A percentile compares a stretch with the other conserved stretches of the same genome.
Evolutionary conservation across 2,113 vertebrate species (phyloP).

Genomic region (human): DNA sequence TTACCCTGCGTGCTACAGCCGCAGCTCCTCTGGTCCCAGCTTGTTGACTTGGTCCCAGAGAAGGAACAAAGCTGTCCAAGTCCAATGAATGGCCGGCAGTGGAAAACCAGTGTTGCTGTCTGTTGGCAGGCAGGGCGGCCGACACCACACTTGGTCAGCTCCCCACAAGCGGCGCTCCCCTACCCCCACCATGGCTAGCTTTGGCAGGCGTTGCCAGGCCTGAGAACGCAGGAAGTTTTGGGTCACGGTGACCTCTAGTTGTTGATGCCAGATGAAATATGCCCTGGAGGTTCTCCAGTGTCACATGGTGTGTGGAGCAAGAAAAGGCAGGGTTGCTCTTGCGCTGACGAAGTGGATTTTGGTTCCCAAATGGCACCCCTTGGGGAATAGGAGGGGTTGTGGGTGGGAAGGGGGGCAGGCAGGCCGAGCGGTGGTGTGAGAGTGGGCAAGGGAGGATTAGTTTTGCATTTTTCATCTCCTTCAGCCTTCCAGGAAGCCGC

Average conservation of each 20-base stretch:
- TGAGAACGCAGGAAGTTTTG: constrained; percentile 73
- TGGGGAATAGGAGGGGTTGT: constrained; percentile 55
- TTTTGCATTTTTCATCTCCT: background rate
- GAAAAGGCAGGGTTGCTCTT: constrained; percentile 70
- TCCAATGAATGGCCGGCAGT: constrained; percentile 51
- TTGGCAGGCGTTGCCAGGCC: constrained; percentile 68
- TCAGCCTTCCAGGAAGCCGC: constrained; percentile 1
- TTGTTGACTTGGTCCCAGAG: constrained; percentile 73
- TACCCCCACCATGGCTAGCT: constrained; percentile 56
- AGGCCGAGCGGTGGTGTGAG: background rate
- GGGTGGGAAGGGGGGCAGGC: background rate
- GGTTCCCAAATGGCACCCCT: constrained; percentile 61
- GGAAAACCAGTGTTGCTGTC: constrained; percentile 72
- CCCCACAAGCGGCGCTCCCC: background rate
- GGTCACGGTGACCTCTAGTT: constrained; percentile 77
- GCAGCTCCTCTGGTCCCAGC: constrained; percentile 15
- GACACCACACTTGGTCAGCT: constrained; percentile 55
- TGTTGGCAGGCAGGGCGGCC: constrained; percentile 58
- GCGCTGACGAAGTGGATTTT: constrained; percentile 73
- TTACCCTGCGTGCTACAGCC: background rate
- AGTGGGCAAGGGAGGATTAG: background rate
- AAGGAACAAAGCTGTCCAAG: constrained; percentile 57
- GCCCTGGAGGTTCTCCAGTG: constrained; percentile 78
- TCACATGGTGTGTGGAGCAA: constrained; percentile 78
- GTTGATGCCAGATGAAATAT: constrained; percentile 80